phyloP scores from a whole-genome alignment of 2,888 invertebrate genomes.

The Machimus atricapillus region DNA sequence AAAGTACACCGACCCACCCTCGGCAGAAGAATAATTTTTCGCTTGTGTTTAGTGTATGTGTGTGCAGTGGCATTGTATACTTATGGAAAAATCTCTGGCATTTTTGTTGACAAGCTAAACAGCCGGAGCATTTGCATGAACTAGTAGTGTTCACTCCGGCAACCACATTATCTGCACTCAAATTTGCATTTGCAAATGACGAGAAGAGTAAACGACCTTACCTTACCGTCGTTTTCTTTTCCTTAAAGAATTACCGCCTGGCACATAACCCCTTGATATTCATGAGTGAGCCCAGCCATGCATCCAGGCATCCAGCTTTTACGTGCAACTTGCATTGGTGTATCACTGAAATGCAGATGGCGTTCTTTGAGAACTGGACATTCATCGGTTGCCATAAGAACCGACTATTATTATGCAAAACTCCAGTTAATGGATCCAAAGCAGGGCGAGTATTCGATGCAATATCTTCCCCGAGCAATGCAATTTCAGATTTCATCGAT shows the following conservation, averaged over 20 bases:
- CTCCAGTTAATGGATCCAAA: neutral
- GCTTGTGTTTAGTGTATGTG: neutral
- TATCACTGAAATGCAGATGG: neutral
- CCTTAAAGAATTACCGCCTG: neutral
- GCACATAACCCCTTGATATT: neutral
- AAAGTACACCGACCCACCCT: neutral
- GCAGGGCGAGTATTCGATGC: neutral
- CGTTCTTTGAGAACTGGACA: neutral
- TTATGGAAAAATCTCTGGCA: neutral
- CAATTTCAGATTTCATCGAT: neutral
- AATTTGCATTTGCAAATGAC: constrained; percentile 30
- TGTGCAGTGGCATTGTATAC: neutral
- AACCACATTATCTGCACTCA: constrained; percentile 11
- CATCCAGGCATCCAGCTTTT: neutral
- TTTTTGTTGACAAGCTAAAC: neutral
- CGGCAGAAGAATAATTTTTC: neutral
- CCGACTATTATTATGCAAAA: neutral
- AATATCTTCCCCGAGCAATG: neutral
- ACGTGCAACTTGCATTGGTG: neutral
- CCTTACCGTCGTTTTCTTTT: neutral
- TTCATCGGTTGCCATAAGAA: neutral
- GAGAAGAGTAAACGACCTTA: neutral
- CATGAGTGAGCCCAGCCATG: neutral
- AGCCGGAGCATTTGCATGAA: neutral
- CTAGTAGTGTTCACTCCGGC: neutral